phyloP scores from a whole-genome alignment of 2,797 vertebrate species.

The Hyperoplus lanceolatus region DNA sequence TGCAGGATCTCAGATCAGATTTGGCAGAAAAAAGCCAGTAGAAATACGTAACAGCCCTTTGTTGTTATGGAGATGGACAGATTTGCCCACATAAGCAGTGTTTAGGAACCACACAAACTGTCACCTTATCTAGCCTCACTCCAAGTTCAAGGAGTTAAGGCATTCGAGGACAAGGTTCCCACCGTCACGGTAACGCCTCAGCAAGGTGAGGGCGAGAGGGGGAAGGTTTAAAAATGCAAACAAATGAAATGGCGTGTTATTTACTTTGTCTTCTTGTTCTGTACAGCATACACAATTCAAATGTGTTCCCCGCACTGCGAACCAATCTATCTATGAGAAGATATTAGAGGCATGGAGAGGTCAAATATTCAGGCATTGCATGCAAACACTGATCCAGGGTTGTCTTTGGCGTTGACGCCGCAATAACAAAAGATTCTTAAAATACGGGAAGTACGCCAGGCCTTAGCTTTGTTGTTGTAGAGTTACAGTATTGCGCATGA shows the following conservation, averaged over 20 bases:
- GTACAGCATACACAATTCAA: background rate
- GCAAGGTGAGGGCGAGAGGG: background rate
- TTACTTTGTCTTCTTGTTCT: background rate
- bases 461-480: conserved; percentile 10
- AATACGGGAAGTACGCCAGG: conserved; percentile 5
- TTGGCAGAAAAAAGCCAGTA: conserved; percentile 25
- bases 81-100: conserved; percentile 42
- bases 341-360: conserved; percentile 12
- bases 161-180: conserved; percentile 40
- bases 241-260: background rate
- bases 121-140: conserved; percentile 45
- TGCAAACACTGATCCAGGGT: conserved; percentile 15
- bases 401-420: conserved; percentile 50
- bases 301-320: conserved; percentile 3
- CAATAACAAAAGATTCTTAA: conserved; percentile 36
- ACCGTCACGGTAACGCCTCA: background rate
- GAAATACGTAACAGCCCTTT: conserved; percentile 50
- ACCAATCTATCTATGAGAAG: background rate
- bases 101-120: conserved; percentile 29
- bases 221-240: background rate
- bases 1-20: conserved; percentile 67
- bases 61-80: conserved; percentile 65
- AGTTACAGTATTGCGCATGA: conserved; percentile 2
- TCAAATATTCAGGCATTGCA: conserved; percentile 33
- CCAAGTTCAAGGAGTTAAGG: conserved; percentile 31